Evolutionary conservation across 2,113 vertebrate genomes (phyloP).

Genomic region (Scytalopus superciliaris): DNA sequence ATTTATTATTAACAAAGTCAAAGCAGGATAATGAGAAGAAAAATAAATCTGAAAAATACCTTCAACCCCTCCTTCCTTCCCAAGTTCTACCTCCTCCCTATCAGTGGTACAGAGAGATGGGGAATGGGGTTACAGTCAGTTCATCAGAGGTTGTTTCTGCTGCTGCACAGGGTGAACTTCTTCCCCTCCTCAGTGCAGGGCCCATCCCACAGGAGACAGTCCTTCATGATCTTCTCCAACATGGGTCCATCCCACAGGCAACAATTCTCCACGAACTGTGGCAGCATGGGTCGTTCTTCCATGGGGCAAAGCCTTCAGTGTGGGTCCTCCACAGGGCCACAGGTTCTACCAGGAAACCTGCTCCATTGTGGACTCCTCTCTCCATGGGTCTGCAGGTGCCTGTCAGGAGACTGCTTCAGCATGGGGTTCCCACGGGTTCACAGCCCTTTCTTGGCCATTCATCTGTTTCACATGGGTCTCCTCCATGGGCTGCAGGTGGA

Average conservation of each 20-base stretch:
- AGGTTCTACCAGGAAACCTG: neutral
- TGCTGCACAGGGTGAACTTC: neutral
- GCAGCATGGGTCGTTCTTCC: neutral
- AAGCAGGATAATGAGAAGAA: neutral
- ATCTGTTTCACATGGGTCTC: neutral
- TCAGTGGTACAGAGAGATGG: neutral
- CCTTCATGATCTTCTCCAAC: neutral
- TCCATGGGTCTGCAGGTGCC: neutral
- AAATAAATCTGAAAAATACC: neutral
- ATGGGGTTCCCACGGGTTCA: neutral
- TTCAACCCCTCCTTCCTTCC: neutral
- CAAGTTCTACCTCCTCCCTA: neutral
- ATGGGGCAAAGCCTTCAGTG: fast-evolving
- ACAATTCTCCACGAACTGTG: neutral
- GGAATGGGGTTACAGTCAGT: neutral
- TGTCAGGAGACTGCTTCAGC: neutral
- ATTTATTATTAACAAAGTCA: neutral
- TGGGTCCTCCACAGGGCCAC: neutral
- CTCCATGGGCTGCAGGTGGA: neutral
- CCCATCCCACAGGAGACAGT: neutral
- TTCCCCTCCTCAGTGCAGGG: neutral
- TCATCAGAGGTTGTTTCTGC: neutral
- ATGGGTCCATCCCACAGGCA: neutral
- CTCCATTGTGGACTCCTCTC: neutral
- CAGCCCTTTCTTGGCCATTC: neutral